These are phyloP conservation scores for Xestobium rufovillosum DNA, from an alignment of 2,888 invertebrate species.

Conservation along the genomic window DNA sequence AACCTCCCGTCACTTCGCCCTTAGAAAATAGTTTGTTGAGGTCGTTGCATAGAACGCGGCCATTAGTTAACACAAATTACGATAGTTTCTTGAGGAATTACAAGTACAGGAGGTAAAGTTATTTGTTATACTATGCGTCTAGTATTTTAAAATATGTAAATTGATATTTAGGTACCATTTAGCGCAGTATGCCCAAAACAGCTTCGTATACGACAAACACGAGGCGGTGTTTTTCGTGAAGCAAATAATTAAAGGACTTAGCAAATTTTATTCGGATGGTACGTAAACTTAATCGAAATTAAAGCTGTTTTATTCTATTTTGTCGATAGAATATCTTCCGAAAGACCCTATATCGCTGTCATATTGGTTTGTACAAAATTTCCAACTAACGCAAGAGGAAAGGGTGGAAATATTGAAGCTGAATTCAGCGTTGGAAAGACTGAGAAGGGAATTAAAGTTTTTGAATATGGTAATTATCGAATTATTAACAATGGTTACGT, in stretches of 20 bases:
- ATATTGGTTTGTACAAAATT: slow-evolving; percentile 73
- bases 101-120: slow-evolving; percentile 36
- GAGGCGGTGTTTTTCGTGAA: slow-evolving; percentile 36
- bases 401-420: slow-evolving; percentile 56
- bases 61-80: slow-evolving; percentile 29
- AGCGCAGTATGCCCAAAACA: slow-evolving; percentile 35
- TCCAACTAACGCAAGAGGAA: slow-evolving; percentile 59
- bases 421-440: slow-evolving; percentile 60
- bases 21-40: slow-evolving; percentile 44
- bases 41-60: slow-evolving; percentile 43
- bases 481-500: slow-evolving; percentile 5
- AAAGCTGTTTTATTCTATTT: slow-evolving; percentile 10
- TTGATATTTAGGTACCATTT: slow-evolving; percentile 32
- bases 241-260: slow-evolving; percentile 30
- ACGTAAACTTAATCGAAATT: slow-evolving; percentile 11
- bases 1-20: slow-evolving; percentile 54
- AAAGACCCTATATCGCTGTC: slow-evolving; percentile 62
- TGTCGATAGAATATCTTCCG: slow-evolving; percentile 49
- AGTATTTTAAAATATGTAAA: neutral
- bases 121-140: slow-evolving; percentile 1
- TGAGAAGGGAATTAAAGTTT: slow-evolving; percentile 50
- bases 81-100: slow-evolving; percentile 30
- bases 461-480: slow-evolving; percentile 40
- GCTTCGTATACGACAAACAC: slow-evolving; percentile 39
- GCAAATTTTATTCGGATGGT: slow-evolving; percentile 32